These are phyloP conservation scores for Pollenia labialis DNA, from an alignment of 2,888 invertebrate species.

Conservation along the genomic window DNA sequence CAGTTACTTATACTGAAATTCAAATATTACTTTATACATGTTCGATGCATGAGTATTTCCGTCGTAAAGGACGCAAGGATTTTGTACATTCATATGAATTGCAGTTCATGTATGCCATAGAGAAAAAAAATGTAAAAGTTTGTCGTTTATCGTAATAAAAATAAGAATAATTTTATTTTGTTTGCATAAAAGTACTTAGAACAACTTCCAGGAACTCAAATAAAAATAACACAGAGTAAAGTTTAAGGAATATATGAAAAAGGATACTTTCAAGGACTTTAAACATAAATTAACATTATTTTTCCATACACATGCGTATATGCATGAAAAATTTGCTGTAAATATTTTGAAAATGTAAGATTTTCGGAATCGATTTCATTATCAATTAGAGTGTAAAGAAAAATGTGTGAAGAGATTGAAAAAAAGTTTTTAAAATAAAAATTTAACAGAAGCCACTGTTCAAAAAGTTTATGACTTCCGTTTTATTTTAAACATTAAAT, in stretches of 20 bases:
- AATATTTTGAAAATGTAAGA: conserved; percentile 24
- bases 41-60: conserved; percentile 46
- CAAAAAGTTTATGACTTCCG: too few relatives aligned
- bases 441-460: neutral
- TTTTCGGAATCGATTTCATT: conserved; percentile 43
- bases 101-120: conserved; percentile 2
- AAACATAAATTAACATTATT: conserved; percentile 76
- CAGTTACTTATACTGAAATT: conserved; percentile 20
- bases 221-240: conserved; percentile 19
- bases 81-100: conserved; percentile 25
- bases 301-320: conserved; percentile 12
- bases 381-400: conserved; percentile 41
- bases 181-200: conserved; percentile 34
- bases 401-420: conserved; percentile 26
- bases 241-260: conserved; percentile 64
- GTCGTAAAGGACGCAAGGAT: conserved; percentile 48
- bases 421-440: conserved; percentile 22
- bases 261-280: conserved; percentile 79
- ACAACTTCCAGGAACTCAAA: conserved; percentile 51
- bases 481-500: too few relatives aligned
- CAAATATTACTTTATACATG: neutral
- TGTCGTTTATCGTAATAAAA: conserved; percentile 65
- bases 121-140: conserved; percentile 47
- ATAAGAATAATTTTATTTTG: conserved; percentile 60
- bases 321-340: conserved; percentile 11